phyloP scores from a whole-genome alignment of 2,888 invertebrate species.

The Tortrix viridana region DNA sequence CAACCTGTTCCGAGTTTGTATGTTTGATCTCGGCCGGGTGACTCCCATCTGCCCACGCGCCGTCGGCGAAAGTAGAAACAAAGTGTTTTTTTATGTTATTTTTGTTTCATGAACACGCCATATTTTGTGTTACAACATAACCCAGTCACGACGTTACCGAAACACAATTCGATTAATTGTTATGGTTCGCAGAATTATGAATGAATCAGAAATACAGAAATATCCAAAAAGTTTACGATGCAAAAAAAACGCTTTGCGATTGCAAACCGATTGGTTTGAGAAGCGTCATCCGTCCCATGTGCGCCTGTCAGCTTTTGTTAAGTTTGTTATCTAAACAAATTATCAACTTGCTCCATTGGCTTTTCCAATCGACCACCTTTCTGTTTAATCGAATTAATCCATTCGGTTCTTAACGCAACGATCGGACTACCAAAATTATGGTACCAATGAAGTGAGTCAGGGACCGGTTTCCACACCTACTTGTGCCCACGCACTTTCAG shows the following conservation, averaged over 20 bases:
- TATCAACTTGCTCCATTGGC: conserved; percentile 10
- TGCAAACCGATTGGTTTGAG: no score
- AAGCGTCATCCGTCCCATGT: no score
- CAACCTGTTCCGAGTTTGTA: conserved; percentile 74
- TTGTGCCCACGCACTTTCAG: conserved; percentile 59
- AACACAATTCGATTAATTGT: conserved; percentile 49
- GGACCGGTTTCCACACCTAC: conserved; percentile 74
- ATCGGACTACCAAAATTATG: conserved; percentile 56
- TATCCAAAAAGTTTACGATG: neutral
- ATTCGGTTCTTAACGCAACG: conserved; percentile 52
- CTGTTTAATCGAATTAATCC: conserved; percentile 39
- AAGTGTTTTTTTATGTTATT: conserved; percentile 55
- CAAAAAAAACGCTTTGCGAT: neutral
- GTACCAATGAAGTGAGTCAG: conserved; percentile 62
- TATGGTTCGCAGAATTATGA: conserved; percentile 45
- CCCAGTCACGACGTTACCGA: conserved; percentile 50
- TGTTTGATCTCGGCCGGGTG: conserved; percentile 63
- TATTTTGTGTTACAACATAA: neutral
- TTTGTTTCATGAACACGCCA: conserved; percentile 51
- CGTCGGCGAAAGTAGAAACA: conserved; percentile 53
- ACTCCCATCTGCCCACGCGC: conserved; percentile 62
- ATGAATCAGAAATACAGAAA: no score
- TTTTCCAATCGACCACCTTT: conserved; percentile 15
- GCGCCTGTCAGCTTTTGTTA: conserved; percentile 1
- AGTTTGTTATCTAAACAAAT: neutral